Conservation (phyloP, 2,797 vertebrate genomes). For the Acanthis flammea region DNA sequence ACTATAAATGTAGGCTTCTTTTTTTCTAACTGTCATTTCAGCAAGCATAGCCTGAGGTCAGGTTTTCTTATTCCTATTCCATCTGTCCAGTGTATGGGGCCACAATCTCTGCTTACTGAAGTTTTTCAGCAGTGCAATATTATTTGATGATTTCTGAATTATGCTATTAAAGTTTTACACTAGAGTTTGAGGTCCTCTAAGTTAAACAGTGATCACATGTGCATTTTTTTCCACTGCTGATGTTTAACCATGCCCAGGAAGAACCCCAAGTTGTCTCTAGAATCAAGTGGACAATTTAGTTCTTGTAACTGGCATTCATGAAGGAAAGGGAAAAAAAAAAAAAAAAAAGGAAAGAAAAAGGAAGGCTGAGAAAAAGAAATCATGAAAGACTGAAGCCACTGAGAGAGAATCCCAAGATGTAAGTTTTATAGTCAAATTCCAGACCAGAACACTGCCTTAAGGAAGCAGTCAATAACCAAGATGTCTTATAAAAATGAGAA, state of each 20-base stretch:
- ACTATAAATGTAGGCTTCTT: neutral
- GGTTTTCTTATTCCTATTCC: neutral
- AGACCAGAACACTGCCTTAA: neutral
- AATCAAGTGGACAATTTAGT: neutral
- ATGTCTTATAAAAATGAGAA: neutral
- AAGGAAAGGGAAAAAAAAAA: neutral
- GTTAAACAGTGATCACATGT: neutral
- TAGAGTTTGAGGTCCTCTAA: neutral
- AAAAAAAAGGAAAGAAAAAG: neutral
- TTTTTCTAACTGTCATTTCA: neutral
- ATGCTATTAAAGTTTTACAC: neutral
- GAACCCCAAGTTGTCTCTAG: neutral
- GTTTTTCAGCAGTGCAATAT: neutral
- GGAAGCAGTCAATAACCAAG: neutral
- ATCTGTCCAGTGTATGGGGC: neutral
- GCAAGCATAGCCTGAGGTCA: neutral
- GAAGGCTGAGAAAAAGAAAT: neutral
- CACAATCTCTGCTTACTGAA: neutral
- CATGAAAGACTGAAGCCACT: neutral
- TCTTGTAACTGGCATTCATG: neutral
- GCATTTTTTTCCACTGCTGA: neutral
- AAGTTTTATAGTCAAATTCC: neutral
- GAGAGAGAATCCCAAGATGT: neutral
- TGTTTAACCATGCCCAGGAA: neutral
- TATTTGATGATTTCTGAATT: slow-evolving; percentile 22